phyloP scores from a whole-genome alignment of 2,113 vertebrate species.

The Blennius ocellaris region DNA sequence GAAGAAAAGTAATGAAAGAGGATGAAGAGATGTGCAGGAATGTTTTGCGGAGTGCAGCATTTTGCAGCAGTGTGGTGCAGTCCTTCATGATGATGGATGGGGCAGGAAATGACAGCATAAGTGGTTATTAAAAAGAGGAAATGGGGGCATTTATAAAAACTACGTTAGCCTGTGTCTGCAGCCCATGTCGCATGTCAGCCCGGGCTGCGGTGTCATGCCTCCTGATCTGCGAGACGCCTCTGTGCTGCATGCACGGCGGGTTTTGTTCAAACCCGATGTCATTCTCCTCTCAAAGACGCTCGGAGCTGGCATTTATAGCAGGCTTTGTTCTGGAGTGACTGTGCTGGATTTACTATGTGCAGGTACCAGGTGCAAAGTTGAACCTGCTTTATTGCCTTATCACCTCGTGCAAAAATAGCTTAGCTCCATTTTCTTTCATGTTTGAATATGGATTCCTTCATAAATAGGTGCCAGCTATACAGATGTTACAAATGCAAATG shows the following conservation, averaged over 20 bases:
- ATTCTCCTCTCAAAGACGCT: constrained; percentile 44
- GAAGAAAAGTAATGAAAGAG: constrained; percentile 21
- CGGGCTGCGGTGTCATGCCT: constrained; percentile 61
- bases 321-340: constrained; percentile 50
- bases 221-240: constrained; percentile 51
- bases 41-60: constrained; percentile 42
- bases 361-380: constrained; percentile 56
- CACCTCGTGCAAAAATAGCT: constrained; percentile 56
- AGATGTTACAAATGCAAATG: constrained; percentile 67
- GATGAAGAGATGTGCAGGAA: constrained; percentile 44
- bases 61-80: constrained; percentile 58
- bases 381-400: constrained; percentile 53
- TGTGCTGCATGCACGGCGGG: constrained; percentile 23
- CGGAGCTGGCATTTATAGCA: constrained; percentile 40
- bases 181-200: constrained; percentile 50
- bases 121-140: constrained; percentile 81
- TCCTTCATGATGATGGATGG: constrained; percentile 73
- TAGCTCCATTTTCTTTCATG: constrained; percentile 44
- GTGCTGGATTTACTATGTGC: constrained; percentile 43
- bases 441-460: constrained; percentile 53
- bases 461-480: constrained; percentile 52
- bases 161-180: constrained; percentile 41
- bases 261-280: constrained; percentile 55
- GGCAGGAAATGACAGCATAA: constrained; percentile 80
- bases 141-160: constrained; percentile 75